Evolutionary conservation across 2,797 vertebrate genomes (phyloP), one percentile per base, ranked within the genome.

Genomic region (Menidia menidia): DNA sequence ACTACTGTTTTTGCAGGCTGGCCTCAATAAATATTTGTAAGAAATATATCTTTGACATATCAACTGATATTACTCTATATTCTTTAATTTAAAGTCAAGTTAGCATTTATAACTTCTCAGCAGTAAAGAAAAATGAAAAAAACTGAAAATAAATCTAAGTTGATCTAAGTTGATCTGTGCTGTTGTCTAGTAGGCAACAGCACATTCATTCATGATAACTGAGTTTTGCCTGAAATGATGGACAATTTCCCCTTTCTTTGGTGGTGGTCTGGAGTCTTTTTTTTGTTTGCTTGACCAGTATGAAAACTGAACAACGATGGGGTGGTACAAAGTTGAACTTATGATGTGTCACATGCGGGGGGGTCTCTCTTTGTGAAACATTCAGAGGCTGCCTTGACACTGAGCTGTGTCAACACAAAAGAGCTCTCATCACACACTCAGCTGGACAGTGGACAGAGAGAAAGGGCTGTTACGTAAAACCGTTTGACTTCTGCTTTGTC

Each of bases 401-500:
- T 73, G 66, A 76, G 56, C 74, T 52, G 45, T 60, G 85, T 75
- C 78, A 44, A 88, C 83, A 93, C 83, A 92, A 89, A 90, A 75
- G 66, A 68, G 80, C 81, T 82, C 81, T 83, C 78, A 69, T 74
- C 82, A 73, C 76, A 71, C 2, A 62, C 78, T 76, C 85, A 73
- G 81, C 73, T 83, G 81, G 78, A 73, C 75, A 68, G 43, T 60
- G 79, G 77, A 71, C 13, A 3, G 55, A 75, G 64, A 80, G 73
- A 89, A 76, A 64, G 73, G 53, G 51, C 66, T 4, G 68, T 94
- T 94, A 88, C 50, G 60, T 88, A 93, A 93, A 75, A n/a, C 64
- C 18, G 72, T 81, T 90, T 89, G 91, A 92, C 92, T 93, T 91
- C 74, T 93, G 92, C 90, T 93, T 92, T 92, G 90, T 93, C 90